phyloP scores from a whole-genome alignment of 1,140 invertebrate genomes.

The Drosophila guanche region DNA sequence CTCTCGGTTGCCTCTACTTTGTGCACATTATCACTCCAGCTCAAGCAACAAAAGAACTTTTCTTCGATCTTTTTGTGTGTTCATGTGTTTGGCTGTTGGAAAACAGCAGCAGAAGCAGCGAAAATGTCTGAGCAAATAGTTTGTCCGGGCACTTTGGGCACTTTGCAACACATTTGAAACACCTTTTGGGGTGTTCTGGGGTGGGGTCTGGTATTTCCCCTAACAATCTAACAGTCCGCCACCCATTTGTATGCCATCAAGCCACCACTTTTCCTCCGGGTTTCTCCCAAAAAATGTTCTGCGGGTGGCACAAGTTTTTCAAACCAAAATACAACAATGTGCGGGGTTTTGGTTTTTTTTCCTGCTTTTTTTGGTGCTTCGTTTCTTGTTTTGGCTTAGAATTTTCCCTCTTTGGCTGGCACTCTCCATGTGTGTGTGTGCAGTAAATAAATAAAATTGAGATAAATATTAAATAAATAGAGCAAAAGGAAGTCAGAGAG shows the following conservation, averaged over 20 bases:
- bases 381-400: slow-evolving; percentile 29
- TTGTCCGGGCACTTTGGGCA: slow-evolving; percentile 71
- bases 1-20: slow-evolving; percentile 59
- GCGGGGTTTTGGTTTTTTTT: slow-evolving; percentile 15
- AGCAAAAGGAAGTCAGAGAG: slow-evolving; percentile 37
- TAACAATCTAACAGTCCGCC: slow-evolving; percentile 31
- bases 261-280: slow-evolving; percentile 13
- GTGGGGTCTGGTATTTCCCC: slow-evolving; percentile 60
- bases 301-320: slow-evolving; percentile 28
- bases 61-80: slow-evolving; percentile 60
- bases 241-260: slow-evolving; percentile 1
- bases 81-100: no score
- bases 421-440: slow-evolving; percentile 31
- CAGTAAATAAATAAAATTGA: slow-evolving; percentile 77
- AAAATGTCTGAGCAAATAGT: slow-evolving; percentile 56
- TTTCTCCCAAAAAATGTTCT: slow-evolving; percentile 5
- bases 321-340: slow-evolving; percentile 23
- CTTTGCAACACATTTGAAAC: slow-evolving; percentile 74
- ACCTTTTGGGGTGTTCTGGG: slow-evolving; percentile 40
- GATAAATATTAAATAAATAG: slow-evolving; percentile 78
- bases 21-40: slow-evolving; percentile 71
- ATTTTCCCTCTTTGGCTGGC: slow-evolving; percentile 11
- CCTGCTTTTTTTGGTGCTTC: background rate
- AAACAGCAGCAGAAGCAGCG: no score
- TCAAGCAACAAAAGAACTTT: slow-evolving; percentile 52